Base-by-base conservation (phyloP, 2,797 vertebrate genomes). In the Phoxinus dragarum region DNA sequence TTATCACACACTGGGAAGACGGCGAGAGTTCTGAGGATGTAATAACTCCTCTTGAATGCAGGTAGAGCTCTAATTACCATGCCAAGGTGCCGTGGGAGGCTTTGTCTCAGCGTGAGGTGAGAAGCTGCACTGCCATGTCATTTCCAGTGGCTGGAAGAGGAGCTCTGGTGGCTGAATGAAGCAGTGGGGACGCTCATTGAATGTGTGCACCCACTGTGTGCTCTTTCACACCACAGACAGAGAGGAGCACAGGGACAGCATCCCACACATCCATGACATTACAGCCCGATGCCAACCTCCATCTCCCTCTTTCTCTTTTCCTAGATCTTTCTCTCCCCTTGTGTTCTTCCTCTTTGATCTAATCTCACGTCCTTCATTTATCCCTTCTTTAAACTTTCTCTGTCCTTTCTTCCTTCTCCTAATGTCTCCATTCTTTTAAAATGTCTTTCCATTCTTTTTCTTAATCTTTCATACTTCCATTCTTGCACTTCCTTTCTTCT, bases 11-110 rank as follows among this genome's bases (percentile, higher is more conserved):
- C 72, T 11, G 88, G 88, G 74, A 86, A 71, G 89, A 86, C 21
- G 23, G 47, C 5, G n/a, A 74, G 74, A 85, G 83, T 77, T 85
- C 44, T 64, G 83, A 77, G 82, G 34, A 71, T 82, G 72, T 81
- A 84, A 86, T 84, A 80, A 66, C 72, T 82, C 77, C 38, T 84
- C 23, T 81, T 64, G 73, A 74, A 88, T 69, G 71, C 86, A 90
- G 90, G 84, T 84, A 85, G 88, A 92, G 91, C 72, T 86, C 21
- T 94, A 94, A 95, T 91, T 94, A 93, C 91, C 88, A 87, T 89
- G 90, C 90, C 74, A 85, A 80, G 54, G 68, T 87, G 87, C 84
- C 90, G 89, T 92, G 90, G 79, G 94, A 86, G 88, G 73, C 87
- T 92, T 90, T 91, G 82, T 85, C 82, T 86, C 68, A 68, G 69